phyloP scores from a whole-genome alignment of 1,140 invertebrate genomes.

The Pemphigus obesinymphae region DNA sequence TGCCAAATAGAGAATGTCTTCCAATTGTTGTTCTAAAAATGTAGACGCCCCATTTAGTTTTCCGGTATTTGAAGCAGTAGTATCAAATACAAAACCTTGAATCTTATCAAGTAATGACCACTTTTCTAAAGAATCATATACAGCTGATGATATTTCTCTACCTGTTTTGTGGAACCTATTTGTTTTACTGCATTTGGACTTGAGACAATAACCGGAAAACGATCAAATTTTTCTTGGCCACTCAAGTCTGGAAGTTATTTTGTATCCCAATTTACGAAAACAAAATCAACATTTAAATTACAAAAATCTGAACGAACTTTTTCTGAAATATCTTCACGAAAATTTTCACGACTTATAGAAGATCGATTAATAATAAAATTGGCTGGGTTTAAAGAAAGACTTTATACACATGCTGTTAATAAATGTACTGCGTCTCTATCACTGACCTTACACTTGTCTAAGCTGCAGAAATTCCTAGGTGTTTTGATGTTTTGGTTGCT shows the following conservation, averaged over 20 bases:
- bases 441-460: too few relatives aligned
- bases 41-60: conserved; percentile 45
- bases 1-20: conserved; percentile 41
- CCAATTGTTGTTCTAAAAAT: conserved; percentile 39
- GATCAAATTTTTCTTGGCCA: conserved; percentile 35
- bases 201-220: conserved; percentile 18
- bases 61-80: conserved; percentile 49
- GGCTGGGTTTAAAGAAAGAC: too few relatives aligned
- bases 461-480: too few relatives aligned
- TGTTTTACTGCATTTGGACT: not conserved
- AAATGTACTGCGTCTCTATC: too few relatives aligned
- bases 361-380: too few relatives aligned
- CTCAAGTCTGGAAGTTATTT: conserved; percentile 44
- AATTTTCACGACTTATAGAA: too few relatives aligned
- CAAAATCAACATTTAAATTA: not conserved
- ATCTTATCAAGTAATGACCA: too few relatives aligned
- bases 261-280: conserved; percentile 44
- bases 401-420: too few relatives aligned
- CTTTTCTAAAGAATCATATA: not conserved
- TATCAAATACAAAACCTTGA: conserved; percentile 48
- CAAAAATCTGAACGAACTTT: too few relatives aligned
- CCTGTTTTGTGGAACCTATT: conserved; percentile 24
- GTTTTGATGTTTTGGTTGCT: too few relatives aligned
- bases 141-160: not conserved
- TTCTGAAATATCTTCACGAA: too few relatives aligned